phyloP scores from a whole-genome alignment of 2,888 invertebrate species.

The Dexiosoma caninum region DNA sequence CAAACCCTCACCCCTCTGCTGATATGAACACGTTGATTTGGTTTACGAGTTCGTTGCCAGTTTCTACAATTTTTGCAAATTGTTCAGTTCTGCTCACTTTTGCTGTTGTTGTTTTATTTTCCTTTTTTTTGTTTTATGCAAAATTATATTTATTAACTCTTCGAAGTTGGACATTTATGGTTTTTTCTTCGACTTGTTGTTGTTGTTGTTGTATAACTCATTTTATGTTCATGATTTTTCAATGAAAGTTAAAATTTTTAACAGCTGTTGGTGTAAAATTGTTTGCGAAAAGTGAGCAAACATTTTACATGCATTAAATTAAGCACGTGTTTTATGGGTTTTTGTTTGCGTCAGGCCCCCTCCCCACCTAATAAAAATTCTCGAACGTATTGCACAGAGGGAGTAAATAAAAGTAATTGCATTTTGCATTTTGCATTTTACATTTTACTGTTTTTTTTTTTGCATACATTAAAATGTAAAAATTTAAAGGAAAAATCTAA shows the following conservation, averaged over 20 bases:
- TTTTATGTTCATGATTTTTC: constrained; percentile 45
- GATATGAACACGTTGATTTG: background rate
- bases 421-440: constrained; percentile 25
- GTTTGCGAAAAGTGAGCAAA: constrained; percentile 23
- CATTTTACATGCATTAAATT: constrained; percentile 53
- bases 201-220: too few relatives aligned
- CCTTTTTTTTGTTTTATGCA: constrained; percentile 45
- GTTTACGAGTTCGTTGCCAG: constrained; percentile 46
- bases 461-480: constrained; percentile 66
- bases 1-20: constrained; percentile 41
- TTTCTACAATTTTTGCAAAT: constrained; percentile 48
- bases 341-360: constrained; percentile 46
- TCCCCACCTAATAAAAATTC: constrained; percentile 54
- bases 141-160: constrained; percentile 63
- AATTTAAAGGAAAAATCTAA: constrained; percentile 49
- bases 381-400: constrained; percentile 4
- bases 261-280: constrained; percentile 53
- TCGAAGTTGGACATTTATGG: constrained; percentile 60
- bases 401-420: constrained; percentile 50
- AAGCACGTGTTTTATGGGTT: constrained; percentile 59
- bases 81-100: constrained; percentile 1
- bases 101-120: constrained; percentile 3
- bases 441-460: constrained; percentile 27
- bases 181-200: constrained; percentile 50
- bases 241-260: constrained; percentile 35